These are phyloP conservation scores for Calliopum simillimum DNA, from an alignment of 2,888 invertebrate species.

Conservation along the genomic window DNA sequence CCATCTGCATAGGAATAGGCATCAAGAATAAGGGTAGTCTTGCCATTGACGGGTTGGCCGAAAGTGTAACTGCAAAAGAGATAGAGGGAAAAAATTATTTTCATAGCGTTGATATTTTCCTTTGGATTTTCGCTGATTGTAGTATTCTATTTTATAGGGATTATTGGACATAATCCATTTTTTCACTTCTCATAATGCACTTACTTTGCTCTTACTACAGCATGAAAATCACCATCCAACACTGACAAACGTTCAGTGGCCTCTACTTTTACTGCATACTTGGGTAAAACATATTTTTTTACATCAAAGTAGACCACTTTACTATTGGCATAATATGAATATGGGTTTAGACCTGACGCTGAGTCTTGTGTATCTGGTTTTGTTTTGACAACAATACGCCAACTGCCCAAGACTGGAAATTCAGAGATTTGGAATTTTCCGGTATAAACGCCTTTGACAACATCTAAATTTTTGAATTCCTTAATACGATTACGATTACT, in stretches of 20 bases:
- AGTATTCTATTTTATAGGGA: too few relatives aligned
- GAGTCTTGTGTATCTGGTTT: constrained; percentile 27
- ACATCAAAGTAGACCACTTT: constrained; percentile 71
- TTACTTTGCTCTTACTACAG: constrained; percentile 72
- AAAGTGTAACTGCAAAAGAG: constrained; percentile 72
- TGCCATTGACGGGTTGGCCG: constrained; percentile 88
- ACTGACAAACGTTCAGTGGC: constrained; percentile 86
- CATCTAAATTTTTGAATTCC: constrained; percentile 76
- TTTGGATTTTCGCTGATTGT: too few relatives aligned
- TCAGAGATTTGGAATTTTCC: constrained; percentile 82
- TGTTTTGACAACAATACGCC: constrained; percentile 72
- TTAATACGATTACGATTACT: constrained; percentile 83
- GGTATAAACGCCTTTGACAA: constrained; percentile 71
- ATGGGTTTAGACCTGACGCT: too few relatives aligned
- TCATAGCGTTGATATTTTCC: too few relatives aligned
- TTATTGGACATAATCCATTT: too few relatives aligned
- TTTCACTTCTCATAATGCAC: too few relatives aligned
- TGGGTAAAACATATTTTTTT: constrained; percentile 91
- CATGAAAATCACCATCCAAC: constrained; percentile 81
- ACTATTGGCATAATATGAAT: constrained; percentile 38
- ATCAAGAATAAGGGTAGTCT: constrained; percentile 83
- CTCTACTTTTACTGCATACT: constrained; percentile 88
- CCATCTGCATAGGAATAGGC: constrained; percentile 62
- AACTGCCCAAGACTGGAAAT: constrained; percentile 85
- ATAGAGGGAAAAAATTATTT: not conserved